phyloP scores from a whole-genome alignment of 2,797 vertebrate genomes.

The Champsocephalus gunnari region DNA sequence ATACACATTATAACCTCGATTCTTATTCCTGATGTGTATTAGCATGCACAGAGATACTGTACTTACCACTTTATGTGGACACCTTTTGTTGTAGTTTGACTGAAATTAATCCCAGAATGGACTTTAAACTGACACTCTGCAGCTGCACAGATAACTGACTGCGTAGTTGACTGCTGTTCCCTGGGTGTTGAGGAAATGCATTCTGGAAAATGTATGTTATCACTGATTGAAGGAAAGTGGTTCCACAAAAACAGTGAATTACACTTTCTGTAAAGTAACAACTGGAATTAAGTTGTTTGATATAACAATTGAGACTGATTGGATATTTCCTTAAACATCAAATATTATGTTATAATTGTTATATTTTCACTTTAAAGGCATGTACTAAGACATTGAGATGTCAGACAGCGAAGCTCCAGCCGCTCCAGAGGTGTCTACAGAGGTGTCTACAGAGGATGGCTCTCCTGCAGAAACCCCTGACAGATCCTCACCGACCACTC shows the following conservation, averaged over 20 bases:
- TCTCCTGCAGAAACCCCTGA: slow-evolving; percentile 42
- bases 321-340: neutral
- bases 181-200: slow-evolving; percentile 5
- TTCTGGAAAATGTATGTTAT: neutral
- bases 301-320: neutral
- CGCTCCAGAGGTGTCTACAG: neutral
- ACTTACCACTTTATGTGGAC: neutral
- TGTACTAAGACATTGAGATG: slow-evolving; percentile 84
- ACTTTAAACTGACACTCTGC: neutral
- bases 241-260: neutral
- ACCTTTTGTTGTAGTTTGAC: neutral
- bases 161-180: neutral
- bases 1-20: neutral
- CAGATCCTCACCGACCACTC: neutral
- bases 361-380: slow-evolving; percentile 40
- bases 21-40: neutral
- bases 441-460: neutral
- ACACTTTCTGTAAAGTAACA: too few relatives aligned
- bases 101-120: neutral
- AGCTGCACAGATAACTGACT: slow-evolving; percentile 4
- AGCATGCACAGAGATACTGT: neutral
- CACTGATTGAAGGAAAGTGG: neutral
- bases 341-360: neutral
- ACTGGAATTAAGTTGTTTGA: neutral
- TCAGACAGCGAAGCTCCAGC: slow-evolving; percentile 83